Percentiles rank a stretch among this genome's conserved stretches.
Conservation (phyloP, 2,888 invertebrate species). For the Phyto melanocephala region DNA sequence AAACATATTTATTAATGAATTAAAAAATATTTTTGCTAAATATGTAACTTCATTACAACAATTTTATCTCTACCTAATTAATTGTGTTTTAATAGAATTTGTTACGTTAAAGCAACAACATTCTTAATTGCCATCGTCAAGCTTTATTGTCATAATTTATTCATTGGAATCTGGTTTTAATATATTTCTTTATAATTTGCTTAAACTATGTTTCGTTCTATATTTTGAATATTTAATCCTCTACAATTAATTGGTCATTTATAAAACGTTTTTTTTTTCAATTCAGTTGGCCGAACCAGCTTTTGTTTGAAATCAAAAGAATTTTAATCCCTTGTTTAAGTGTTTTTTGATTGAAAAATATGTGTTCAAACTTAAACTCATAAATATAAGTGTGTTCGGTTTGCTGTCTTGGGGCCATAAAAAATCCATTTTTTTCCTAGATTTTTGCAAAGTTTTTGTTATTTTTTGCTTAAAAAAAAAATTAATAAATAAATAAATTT, state of each 20-base stretch:
- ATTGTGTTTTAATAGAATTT: too few relatives aligned
- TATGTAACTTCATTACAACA: too few relatives aligned
- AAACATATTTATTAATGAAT: too few relatives aligned
- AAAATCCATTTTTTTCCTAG: not conserved
- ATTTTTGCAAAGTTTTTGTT: not conserved
- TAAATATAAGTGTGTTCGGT: not conserved
- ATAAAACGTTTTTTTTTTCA: not conserved
- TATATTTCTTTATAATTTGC: not conserved
- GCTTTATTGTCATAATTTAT: too few relatives aligned
- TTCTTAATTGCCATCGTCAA: too few relatives aligned
- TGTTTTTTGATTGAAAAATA: not conserved
- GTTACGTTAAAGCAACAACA: too few relatives aligned
- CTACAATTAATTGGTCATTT: conserved; percentile 39
- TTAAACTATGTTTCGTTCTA: not conserved
- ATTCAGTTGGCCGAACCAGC: not conserved
- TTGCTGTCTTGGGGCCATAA: not conserved
- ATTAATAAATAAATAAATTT: too few relatives aligned
- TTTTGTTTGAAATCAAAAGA: not conserved
- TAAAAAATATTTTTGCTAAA: too few relatives aligned
- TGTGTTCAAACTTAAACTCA: conserved; percentile 7
- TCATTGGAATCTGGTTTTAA: not conserved
- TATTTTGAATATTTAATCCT: not conserved
- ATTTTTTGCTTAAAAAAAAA: conserved; percentile 40
- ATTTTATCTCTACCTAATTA: too few relatives aligned
- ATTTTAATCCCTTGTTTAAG: conserved; percentile 47